A percentile compares a stretch with the other conserved stretches of the same genome.
Evolutionary conservation across 2,888 invertebrate genomes (phyloP).

Genomic region (Calameuta idolon): DNA sequence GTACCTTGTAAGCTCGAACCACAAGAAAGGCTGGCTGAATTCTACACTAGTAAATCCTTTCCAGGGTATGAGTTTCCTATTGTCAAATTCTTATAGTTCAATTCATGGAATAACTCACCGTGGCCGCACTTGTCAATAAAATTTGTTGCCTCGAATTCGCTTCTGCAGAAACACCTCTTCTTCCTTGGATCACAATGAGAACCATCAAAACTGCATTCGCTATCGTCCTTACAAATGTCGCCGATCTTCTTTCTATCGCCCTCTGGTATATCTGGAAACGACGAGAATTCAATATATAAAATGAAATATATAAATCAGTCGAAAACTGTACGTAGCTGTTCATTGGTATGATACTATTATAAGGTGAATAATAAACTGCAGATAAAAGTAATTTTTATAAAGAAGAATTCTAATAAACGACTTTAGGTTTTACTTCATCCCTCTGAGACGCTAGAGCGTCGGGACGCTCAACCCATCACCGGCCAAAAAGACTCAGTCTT

Average conservation of each 20-base stretch:
- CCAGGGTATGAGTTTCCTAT: neutral
- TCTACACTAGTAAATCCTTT: neutral
- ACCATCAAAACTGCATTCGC: conserved; percentile 82
- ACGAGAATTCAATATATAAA: neutral
- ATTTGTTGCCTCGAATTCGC: conserved; percentile 81
- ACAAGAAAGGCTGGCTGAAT: neutral
- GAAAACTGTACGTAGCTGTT: neutral
- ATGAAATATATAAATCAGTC: neutral
- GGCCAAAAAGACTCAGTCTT: conserved; percentile 12
- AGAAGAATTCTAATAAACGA: neutral
- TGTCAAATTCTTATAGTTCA: too few relatives aligned
- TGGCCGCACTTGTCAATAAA: conserved; percentile 88
- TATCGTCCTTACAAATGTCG: conserved; percentile 78
- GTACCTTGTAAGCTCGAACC: neutral
- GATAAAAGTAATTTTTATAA: neutral
- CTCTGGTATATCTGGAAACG: conserved; percentile 69
- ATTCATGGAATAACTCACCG: conserved; percentile 70
- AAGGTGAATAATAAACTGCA: neutral
- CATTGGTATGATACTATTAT: neutral
- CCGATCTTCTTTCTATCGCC: conserved; percentile 79
- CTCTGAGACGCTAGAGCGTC: neutral
- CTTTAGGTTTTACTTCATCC: neutral
- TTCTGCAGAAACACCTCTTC: conserved; percentile 79
- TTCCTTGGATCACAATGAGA: conserved; percentile 79
- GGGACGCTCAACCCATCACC: neutral